Base-by-base conservation (phyloP, 2,113 vertebrate species). In the Mugil cephalus region DNA sequence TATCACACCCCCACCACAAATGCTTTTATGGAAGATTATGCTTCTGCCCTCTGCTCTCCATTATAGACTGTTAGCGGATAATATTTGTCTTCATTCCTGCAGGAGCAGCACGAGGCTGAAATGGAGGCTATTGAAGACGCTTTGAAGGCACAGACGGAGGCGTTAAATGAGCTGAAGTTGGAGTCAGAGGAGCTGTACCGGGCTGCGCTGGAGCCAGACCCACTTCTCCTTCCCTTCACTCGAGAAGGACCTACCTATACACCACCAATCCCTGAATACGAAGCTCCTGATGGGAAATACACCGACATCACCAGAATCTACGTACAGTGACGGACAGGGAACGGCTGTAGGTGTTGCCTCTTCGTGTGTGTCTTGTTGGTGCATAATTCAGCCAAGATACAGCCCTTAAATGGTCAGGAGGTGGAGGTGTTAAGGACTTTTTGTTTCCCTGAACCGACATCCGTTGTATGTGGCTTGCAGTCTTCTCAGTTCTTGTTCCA, bases 221-320 rank as follows among this genome's bases (percentile, higher is more conserved):
- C 72, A 0, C 46, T 15, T 48, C 71, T 98, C 0, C 90, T 99
- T 75, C 97, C 97, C 10, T 95, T 97, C 35, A 85, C 94, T 80
- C 94, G 75, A 1, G 80, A 97, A 2, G 97, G 97, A 12, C 96
- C 96, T 8, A 34, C 58, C 17, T 80, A 96, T 66, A 97, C 95
- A 0, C 96, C 98, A 0, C 93, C 96, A 0, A 75, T 94, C 8
- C 21, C 89, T 14, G 87, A 80, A 7, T 95, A 98, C 0, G 92
- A 97, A 2, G 93, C 97, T 7, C 97, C 97, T 0, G 97, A 99
- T 17, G 97, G 98, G 18, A 98, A 95, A 86, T 97, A 95, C 30
- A 74, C 89, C 0, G 92, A 98, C 58, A 82, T 96, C 82, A 99
- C 97, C 46, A 96, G 94, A 75, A 93, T 96, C 6, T 97, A 98